Base-by-base conservation (phyloP, 35 echinoderm and acorn worm species). In the Apostichopus parvimensis region DNA sequence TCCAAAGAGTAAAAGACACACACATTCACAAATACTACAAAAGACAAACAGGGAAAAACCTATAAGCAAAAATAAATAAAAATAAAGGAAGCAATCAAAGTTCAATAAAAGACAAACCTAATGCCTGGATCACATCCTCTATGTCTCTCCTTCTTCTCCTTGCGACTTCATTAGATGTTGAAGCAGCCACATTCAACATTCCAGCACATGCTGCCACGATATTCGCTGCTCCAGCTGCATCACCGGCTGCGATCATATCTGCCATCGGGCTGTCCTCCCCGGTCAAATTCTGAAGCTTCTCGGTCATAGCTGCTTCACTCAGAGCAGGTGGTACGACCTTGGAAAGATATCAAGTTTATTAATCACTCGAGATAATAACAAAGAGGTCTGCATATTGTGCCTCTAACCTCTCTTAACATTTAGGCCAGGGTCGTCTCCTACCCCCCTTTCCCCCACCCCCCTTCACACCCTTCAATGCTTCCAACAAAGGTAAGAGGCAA, bases 121-220 rank as follows among this genome's bases (percentile, higher is more conserved):
- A 4, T 28, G 53, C 66, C 34, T 11, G 6, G 1, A 79, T 7
- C 52, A 13, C 71, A 25, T 56, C 65, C 23, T 78, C 45, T 9
- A n/a, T 56, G 18, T 71, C 54, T 91, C 68, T 60, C 53, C 66
- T 20, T 2, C 68, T 45, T 18, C 89, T 75, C 20, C 54, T 56
- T 14, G 53, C 53, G 9, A 56, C 79, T 15, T 82, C 45, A 8
- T 82, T 82, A 6, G 52, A 82, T 4, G 25, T 90, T 8, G 83
- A 14, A 12, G 95, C 77, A 13, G 90, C 93, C 1, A 97, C 91
- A 87, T 97, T 97, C 64, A 97, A 80, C 95, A 97, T 97, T 17
- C 95, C 95, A 4, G 95, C 93, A 84, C 93, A 94, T 0, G 95
- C 95, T 13, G 95, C 93, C 3, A 97, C 92, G 18, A 97, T 93